Percentiles rank a stretch among this genome's conserved stretches.
Conservation (phyloP, 2,797 vertebrate genomes). For the Orientallactaga sibirica region DNA sequence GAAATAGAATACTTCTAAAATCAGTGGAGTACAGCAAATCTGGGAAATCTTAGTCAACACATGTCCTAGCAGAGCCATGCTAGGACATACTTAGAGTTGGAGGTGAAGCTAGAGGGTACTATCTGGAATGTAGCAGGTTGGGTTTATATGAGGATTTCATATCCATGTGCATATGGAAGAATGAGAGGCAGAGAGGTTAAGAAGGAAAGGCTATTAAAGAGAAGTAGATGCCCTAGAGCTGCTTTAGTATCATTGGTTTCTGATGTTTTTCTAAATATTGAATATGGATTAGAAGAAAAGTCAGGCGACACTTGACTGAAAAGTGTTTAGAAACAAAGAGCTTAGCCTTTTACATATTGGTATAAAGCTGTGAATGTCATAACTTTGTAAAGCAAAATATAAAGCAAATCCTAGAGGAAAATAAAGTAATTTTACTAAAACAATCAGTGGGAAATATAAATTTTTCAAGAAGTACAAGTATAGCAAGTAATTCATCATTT, state of each 20-base stretch:
- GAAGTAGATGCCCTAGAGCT: slow-evolving; percentile 58
- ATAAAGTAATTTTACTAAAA: slow-evolving; percentile 86
- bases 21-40: too few species aligned
- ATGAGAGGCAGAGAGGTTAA: neutral
- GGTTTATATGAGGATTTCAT: too few species aligned
- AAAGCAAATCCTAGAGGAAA: slow-evolving; percentile 83
- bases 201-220: slow-evolving; percentile 41
- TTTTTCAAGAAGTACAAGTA: too few species aligned
- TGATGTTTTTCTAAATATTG: slow-evolving; percentile 37
- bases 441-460: too few species aligned
- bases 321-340: slow-evolving; percentile 88
- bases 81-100: too few species aligned
- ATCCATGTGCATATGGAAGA: neutral
- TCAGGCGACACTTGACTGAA: slow-evolving; percentile 85
- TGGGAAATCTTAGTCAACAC: too few species aligned
- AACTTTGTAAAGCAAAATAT: slow-evolving; percentile 89
- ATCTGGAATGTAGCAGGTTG: too few species aligned
- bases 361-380: slow-evolving; percentile 88
- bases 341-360: slow-evolving; percentile 85
- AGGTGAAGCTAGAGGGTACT: too few species aligned
- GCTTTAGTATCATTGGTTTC: slow-evolving; percentile 52
- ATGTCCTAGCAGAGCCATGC: too few species aligned
- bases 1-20: too few species aligned
- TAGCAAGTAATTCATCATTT: too few species aligned
- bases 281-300: slow-evolving; percentile 82